These are phyloP conservation scores for Calliphora vomitoria DNA, from an alignment of 2,888 invertebrate species.

Conservation along the genomic window DNA sequence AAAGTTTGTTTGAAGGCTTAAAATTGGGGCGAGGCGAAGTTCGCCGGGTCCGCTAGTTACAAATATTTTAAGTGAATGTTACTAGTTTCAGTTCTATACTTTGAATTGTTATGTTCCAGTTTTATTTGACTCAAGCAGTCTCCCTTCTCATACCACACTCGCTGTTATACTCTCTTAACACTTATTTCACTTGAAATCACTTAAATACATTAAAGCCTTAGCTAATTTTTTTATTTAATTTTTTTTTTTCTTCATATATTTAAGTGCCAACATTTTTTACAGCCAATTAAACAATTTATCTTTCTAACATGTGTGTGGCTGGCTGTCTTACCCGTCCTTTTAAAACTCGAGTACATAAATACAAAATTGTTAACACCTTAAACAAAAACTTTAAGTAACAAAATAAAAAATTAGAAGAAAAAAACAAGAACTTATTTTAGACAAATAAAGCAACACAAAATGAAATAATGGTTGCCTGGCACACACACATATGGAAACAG, in stretches of 20 bases:
- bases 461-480: conserved; percentile 19
- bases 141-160: no score
- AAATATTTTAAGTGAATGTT: no score
- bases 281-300: conserved; percentile 63
- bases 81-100: no score
- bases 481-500: neutral
- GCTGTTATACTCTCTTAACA: no score
- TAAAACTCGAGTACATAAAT: neutral
- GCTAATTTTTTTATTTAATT: neutral
- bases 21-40: no score
- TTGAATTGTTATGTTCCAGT: no score
- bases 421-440: conserved; percentile 12
- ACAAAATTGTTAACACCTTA: conserved; percentile 59
- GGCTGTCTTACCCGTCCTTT: neutral
- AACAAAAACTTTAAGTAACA: conserved; percentile 29
- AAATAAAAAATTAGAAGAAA: neutral
- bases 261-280: conserved; percentile 62
- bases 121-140: no score
- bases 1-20: no score
- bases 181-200: neutral
- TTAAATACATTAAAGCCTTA: neutral
- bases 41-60: no score
- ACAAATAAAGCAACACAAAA: conserved; percentile 31
- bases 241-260: no score
- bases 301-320: conserved; percentile 12